These are phyloP conservation scores for Lasioglossum calceatum DNA, from an alignment of 2,888 invertebrate species.

Conservation along the genomic window DNA sequence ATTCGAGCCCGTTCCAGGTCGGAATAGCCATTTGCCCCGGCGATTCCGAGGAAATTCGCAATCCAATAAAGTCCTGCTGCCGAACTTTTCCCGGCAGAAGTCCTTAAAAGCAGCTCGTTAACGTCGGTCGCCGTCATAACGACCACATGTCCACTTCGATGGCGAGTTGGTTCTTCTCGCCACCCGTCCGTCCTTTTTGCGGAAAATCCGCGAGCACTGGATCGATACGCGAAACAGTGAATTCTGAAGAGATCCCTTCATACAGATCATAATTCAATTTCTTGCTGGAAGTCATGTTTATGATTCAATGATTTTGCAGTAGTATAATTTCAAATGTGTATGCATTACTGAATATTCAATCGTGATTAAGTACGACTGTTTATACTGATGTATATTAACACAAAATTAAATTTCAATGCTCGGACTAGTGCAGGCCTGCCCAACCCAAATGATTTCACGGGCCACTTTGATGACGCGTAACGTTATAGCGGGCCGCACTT, in stretches of 20 bases:
- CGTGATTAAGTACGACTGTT: too few species aligned
- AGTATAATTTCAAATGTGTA: too few species aligned
- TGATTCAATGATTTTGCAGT: too few species aligned
- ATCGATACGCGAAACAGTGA: slow-evolving; percentile 21
- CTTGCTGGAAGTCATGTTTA: neutral
- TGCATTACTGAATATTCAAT: too few species aligned
- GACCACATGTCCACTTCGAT: slow-evolving; percentile 60
- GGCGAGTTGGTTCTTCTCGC: slow-evolving; percentile 32
- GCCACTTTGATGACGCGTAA: too few species aligned
- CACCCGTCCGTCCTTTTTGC: neutral
- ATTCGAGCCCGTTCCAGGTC: slow-evolving; percentile 7
- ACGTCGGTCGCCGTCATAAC: slow-evolving; percentile 62
- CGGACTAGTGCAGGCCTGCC: too few species aligned
- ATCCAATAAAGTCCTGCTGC: slow-evolving; percentile 44
- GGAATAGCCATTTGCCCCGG: slow-evolving; percentile 38
- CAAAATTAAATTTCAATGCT: too few species aligned
- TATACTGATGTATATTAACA: too few species aligned
- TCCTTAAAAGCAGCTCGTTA: slow-evolving; percentile 63
- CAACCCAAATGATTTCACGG: too few species aligned
- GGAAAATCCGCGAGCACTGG: slow-evolving; percentile 3
- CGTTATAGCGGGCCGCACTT: too few species aligned
- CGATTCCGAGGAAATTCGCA: slow-evolving; percentile 41
- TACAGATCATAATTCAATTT: neutral
- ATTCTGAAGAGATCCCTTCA: neutral
- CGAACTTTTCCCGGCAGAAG: slow-evolving; percentile 35